Conservation (phyloP, 2,113 vertebrate genomes). For the Nansenia antarctica region DNA sequence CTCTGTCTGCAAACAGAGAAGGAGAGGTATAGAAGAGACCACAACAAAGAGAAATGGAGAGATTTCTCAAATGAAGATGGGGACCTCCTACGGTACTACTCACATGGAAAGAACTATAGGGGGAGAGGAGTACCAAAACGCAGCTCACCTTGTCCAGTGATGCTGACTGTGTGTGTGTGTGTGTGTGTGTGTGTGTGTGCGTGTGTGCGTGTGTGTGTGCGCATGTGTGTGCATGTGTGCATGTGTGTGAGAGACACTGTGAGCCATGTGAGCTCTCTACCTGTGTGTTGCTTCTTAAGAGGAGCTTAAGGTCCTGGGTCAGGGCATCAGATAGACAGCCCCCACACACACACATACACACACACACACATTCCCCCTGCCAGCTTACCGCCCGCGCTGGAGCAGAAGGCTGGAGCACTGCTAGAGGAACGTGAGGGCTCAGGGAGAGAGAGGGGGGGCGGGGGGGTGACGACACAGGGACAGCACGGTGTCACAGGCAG, state of each 20-base stretch:
- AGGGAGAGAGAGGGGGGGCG: neutral
- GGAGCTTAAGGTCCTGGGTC: neutral
- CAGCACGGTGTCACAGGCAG: no score
- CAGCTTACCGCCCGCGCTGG: neutral
- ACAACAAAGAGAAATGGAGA: neutral
- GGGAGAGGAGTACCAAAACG: no score
- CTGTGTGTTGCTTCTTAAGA: neutral
- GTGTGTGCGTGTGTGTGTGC: conserved; percentile 3
- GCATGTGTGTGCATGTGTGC: neutral
- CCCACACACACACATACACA: conserved; percentile 5
- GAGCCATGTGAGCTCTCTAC: neutral
- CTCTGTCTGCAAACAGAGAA: neutral
- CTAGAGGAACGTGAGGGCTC: neutral
- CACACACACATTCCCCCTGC: neutral
- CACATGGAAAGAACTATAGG: no score
- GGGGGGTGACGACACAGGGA: no score
- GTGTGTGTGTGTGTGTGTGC: neutral
- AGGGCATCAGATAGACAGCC: neutral
- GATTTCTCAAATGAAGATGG: neutral
- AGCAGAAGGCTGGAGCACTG: neutral
- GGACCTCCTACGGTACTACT: no score
- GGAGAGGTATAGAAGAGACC: neutral
- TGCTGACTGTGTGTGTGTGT: neutral
- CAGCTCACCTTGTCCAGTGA: no score
- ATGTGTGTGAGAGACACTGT: neutral